A percentile compares a stretch with the other conserved stretches of the same genome.
These are phyloP conservation scores for Amaurobius ferox DNA, from an alignment of 2,888 invertebrate genomes.

Conservation along the genomic window DNA sequence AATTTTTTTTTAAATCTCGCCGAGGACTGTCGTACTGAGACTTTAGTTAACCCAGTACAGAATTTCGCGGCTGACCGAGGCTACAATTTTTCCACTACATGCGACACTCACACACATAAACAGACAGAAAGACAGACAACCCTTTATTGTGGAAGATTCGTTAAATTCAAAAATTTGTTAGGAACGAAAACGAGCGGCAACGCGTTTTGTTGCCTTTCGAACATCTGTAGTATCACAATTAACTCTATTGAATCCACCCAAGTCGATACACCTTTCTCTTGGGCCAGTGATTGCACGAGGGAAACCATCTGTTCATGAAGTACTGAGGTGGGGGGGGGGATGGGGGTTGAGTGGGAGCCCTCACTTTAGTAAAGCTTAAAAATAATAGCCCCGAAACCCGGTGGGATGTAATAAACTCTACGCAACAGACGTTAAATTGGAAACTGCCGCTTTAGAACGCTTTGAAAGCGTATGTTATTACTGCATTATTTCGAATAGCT, in stretches of 20 bases:
- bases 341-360: not conserved
- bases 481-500: not conserved
- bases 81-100: no score
- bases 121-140: no score
- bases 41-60: no score
- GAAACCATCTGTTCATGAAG: not conserved
- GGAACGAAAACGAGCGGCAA: no score
- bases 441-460: not conserved
- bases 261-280: not conserved
- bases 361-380: not conserved
- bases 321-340: not conserved
- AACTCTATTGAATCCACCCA: not conserved
- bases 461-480: not conserved
- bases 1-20: no score
- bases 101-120: no score
- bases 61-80: no score
- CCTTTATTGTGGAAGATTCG: no score
- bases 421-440: not conserved
- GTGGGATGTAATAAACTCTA: not conserved
- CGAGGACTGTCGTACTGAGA: no score
- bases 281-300: not conserved
- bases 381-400: not conserved
- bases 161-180: no score
- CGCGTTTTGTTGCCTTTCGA: no score
- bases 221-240: not conserved